Base-by-base conservation (phyloP, 2,113 vertebrate species). In the Empidonax alnorum region DNA sequence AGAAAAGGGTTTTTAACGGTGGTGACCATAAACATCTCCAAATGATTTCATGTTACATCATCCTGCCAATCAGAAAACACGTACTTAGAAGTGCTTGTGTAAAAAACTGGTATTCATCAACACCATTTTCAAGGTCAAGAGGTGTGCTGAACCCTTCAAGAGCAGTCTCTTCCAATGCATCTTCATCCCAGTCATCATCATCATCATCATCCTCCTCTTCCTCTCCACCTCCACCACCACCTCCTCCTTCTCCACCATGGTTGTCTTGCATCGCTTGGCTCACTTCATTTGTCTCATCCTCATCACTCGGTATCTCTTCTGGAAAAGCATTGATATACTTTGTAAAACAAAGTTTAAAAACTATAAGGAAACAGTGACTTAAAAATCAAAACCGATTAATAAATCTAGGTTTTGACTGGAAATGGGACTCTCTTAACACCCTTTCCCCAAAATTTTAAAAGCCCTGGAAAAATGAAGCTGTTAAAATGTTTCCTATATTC, bases 291-390 rank as follows among this genome's bases (percentile, higher is more conserved):
- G 98, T 97, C 79, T 99, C 99, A 56, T 99, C 99, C 84, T 99
- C 99, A 74, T 99, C 99, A 9, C 99, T 99, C 1, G 98, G 98
- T 90, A 99, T 99, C 98, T 99, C 99, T 96, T 99, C 99, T 99
- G 97, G 33, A 89, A 91, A 91, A 50, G 18, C 89, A 59, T 89
- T 68, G 22, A 68, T 25, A 10, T 6, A 7, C 62, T 90, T 96
- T 65, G 47, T 39, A 73, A 94, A 94, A 73, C 7, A 17, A 67
- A 33, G 69, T 53, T 75, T 52, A 37, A 42, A 69, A 79, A 76
- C 13, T n/a, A 6, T 14, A 67, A 59, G 59, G 56, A 82, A 93
- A 42, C n/a, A 76, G 39, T 39, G 47, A 81, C 11, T 39, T 59
- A 42, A 4, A 5, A 88, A 71, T n/a, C 55, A 85, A 77, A 42